These are phyloP conservation scores for Pteropus alecto DNA, from an alignment of 2,113 vertebrate species.

Conservation along the genomic window DNA sequence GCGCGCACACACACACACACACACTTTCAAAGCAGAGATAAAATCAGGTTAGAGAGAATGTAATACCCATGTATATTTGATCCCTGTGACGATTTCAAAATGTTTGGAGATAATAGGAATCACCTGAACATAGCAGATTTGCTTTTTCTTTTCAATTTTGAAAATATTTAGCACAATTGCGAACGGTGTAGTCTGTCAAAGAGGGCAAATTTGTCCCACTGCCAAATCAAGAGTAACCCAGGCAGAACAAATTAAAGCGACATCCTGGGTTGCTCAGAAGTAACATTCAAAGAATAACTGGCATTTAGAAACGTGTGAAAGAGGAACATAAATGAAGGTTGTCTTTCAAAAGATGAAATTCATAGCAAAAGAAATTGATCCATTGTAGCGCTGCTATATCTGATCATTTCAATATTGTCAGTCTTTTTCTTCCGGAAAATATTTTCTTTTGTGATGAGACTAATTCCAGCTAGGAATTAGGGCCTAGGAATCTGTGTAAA, in stretches of 20 bases:
- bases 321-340: not conserved
- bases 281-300: not conserved
- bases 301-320: not conserved
- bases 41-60: slow-evolving; percentile 6
- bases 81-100: not conserved
- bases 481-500: not conserved
- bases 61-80: not conserved
- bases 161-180: not conserved
- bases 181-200: not conserved
- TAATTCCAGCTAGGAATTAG: not conserved
- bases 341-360: slow-evolving; percentile 17
- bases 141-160: not conserved
- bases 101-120: not conserved
- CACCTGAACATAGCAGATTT: not conserved
- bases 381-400: not conserved
- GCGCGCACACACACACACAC: no score
- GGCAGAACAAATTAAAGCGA: not conserved
- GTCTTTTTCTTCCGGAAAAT: not conserved
- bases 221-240: slow-evolving; percentile 1
- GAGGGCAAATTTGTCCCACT: not conserved
- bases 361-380: not conserved
- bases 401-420: slow-evolving; percentile 3
- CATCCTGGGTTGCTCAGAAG: not conserved
- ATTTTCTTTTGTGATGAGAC: not conserved
- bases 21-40: slow-evolving; percentile 10